Percentiles rank a stretch among this genome's conserved stretches.
phyloP scores from a whole-genome alignment of 2,113 vertebrate genomes.

The Neomonachus schauinslandi region DNA sequence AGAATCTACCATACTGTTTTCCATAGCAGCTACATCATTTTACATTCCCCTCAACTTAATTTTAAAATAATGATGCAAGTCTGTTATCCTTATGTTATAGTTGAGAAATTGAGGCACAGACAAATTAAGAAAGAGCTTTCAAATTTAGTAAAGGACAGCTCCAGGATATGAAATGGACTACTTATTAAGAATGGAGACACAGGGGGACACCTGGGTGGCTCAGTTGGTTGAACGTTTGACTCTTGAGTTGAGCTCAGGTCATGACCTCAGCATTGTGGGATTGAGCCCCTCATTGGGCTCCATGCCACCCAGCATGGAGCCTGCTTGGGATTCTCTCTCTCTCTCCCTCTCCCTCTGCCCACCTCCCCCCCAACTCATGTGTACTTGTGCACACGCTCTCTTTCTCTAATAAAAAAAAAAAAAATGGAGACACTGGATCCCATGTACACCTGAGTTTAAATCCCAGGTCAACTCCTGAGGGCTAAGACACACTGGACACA shows the following conservation, averaged over 20 bases:
- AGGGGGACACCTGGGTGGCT: no score
- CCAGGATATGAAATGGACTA: background rate
- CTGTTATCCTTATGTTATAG: background rate
- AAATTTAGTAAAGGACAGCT: background rate
- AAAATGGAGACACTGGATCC: background rate
- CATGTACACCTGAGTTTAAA: background rate
- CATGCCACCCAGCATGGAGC: background rate
- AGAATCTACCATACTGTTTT: background rate
- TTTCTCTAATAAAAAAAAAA: background rate
- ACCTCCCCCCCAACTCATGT: background rate
- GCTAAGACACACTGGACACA: background rate
- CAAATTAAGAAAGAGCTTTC: background rate
- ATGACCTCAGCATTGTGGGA: background rate
- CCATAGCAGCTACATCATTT: background rate
- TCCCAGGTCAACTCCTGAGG: background rate
- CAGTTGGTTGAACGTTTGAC: background rate
- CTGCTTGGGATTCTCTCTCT: background rate
- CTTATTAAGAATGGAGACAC: background rate
- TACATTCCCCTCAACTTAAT: background rate
- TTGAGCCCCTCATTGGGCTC: background rate
- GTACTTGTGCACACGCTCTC: background rate
- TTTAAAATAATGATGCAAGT: background rate
- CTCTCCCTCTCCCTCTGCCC: background rate
- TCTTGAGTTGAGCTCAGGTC: background rate
- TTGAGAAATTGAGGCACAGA: background rate